phyloP scores from a whole-genome alignment of 1,140 invertebrate species.

The Penaeus indicus region DNA sequence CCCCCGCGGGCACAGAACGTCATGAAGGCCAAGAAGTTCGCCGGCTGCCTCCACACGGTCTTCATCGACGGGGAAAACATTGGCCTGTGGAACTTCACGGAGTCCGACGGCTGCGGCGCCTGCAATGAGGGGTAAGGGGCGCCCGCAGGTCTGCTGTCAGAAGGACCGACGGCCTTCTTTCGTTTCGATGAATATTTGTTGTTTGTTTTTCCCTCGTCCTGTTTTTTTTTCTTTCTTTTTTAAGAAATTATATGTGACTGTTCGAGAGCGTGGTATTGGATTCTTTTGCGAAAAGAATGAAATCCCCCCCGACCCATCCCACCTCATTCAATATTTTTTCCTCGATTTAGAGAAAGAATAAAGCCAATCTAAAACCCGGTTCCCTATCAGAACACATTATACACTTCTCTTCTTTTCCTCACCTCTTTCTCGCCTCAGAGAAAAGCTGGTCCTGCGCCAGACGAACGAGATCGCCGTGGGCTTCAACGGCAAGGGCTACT shows the following conservation, averaged over 20 bases:
- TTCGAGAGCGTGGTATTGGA: too few relatives aligned
- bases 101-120: conserved; percentile 75
- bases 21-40: conserved; percentile 67
- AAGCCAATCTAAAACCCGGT: too few relatives aligned
- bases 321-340: too few relatives aligned
- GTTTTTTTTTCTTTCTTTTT: too few relatives aligned
- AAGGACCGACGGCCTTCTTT: background rate
- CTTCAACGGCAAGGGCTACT: conserved; percentile 86
- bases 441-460: conserved; percentile 58
- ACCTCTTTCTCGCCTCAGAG: conserved; percentile 16
- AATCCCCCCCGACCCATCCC: too few relatives aligned
- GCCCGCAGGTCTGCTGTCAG: background rate
- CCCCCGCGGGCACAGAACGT: conserved; percentile 36
- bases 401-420: too few relatives aligned
- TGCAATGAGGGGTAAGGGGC: conserved; percentile 81
- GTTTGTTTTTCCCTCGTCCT: too few relatives aligned
- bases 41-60: conserved; percentile 84
- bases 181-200: too few relatives aligned
- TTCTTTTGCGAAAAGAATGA: too few relatives aligned
- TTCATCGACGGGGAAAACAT: conserved; percentile 82
- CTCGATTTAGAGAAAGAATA: too few relatives aligned
- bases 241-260: too few relatives aligned
- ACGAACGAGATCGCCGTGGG: conserved; percentile 74
- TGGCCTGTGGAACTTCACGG: conserved; percentile 90
- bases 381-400: too few relatives aligned